Evolutionary conservation across 2,797 vertebrate genomes (phyloP), one percentile per base, ranked within the genome.

Genomic region (Chaetophractus vellerosus): DNA sequence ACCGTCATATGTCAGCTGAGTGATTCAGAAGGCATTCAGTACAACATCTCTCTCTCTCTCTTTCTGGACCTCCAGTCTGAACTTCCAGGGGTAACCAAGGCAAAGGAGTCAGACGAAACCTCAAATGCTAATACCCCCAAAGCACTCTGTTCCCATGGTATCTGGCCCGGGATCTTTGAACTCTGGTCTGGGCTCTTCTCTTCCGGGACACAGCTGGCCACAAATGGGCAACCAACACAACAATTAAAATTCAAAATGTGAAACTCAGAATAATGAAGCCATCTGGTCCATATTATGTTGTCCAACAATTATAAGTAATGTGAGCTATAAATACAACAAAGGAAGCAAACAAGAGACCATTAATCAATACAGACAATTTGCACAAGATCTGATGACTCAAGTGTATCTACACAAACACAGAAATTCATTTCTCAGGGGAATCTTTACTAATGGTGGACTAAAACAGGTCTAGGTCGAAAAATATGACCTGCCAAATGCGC

Each of bases 261-360:
- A 96, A 97, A 97, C 24, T 55, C 68, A 59, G 87, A 96, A 96
- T 96, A 97, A 97, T 96, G 87, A 95, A 96, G 87, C 96, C 97
- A 97, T 96, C 97, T 97, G 97, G 96, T 96, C 72, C 87, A 93
- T 96, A 97, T 96, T 96, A 93, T 96, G 97, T 96, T 96, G 81
- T 89, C 95, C 90, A 96, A 96, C 96, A 97, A 97, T 97, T 96
- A 96, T 91, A 96, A 96, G 91, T 96, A 96, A 97, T 97, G 95
- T 74, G 91, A 96, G 94, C 97, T 97, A 97, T 97, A 97, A 97
- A 97, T 97, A 97, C 96, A 95, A 91, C 66, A 89, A 96, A 94
- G 94, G 97, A 97, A 97, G 95, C 87, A 96, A 96, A 97, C 96
- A 95, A 91, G 81, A 97, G 96, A 84, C 86, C 92, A 96, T 96